Evolutionary conservation across 2,888 invertebrate genomes (phyloP).

Genomic region (Thecocarcelia acutangulata): DNA sequence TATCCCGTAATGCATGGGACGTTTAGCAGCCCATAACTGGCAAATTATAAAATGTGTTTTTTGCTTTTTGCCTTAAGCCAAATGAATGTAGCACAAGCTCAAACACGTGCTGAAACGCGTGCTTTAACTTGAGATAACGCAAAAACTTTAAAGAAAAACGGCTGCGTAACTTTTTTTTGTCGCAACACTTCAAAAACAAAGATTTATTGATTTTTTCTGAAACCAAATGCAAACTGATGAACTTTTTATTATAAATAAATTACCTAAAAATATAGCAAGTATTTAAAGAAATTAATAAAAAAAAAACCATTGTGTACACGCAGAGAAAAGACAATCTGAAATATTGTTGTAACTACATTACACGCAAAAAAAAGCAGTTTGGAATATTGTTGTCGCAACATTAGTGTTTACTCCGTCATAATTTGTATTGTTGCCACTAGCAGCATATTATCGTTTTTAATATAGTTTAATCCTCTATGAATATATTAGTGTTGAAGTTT

Average conservation of each 20-base stretch:
- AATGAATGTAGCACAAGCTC: conserved; percentile 39
- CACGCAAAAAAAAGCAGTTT: too few species aligned
- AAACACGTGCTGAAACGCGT: conserved; percentile 64
- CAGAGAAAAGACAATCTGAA: too few species aligned
- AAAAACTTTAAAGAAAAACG: conserved; percentile 26
- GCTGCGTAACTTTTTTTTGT: conserved; percentile 26
- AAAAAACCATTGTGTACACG: too few species aligned
- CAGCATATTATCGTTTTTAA: too few species aligned
- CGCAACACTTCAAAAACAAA: conserved; percentile 32
- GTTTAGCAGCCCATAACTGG: conserved; percentile 75
- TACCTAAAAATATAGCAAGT: not conserved
- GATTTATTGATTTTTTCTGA: conserved; percentile 58
- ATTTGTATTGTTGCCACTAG: too few species aligned
- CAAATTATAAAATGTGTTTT: conserved; percentile 15
- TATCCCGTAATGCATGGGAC: conserved; percentile 69
- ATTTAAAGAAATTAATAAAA: not conserved
- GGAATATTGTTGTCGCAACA: too few species aligned
- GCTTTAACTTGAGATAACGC: conserved; percentile 47
- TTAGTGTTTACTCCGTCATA: too few species aligned
- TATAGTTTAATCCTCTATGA: too few species aligned
- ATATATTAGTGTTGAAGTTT: too few species aligned
- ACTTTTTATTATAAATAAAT: not conserved
- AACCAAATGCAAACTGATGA: not conserved
- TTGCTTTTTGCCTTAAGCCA: conserved; percentile 28
- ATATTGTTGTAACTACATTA: too few species aligned